Evolutionary conservation across 2,113 vertebrate species (phyloP), one percentile per base, ranked within the genome.

Genomic region (Bos indicus): DNA sequence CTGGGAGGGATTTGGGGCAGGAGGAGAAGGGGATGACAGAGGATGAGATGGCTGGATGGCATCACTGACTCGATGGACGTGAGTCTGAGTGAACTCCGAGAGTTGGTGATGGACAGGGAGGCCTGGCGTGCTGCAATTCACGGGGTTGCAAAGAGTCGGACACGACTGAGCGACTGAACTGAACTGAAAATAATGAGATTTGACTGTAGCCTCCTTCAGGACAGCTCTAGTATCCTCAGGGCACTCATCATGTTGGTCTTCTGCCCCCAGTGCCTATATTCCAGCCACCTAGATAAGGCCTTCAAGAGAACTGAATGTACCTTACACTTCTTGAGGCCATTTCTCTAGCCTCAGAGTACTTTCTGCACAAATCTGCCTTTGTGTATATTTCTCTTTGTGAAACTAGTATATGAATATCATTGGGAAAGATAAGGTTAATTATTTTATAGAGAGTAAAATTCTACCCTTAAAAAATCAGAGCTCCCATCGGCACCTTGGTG

Each of bases 361-460:
- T 95, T 78, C 59, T 89, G 16, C 19, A 88, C 14, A 67, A 57
- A 56, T 36, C 57, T 92, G 2, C 23, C 23, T 26, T 88, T 71
- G n/a, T 28, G 30, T 93, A 25, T 78, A 54, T 59, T 64, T 90
- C 40, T 93, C 89, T 85, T 86, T 77, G 46, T 78, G 71, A 74
- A 87, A 40, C 7, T 28, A 5, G 81, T 40, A 36, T 40, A 12
- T 88, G 56, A 52, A 4, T 46, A 87, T 83, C 52, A 33, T 17
- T 30, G 78, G 36, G 59, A 82, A 5, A 52, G 33, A 77, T 78
- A 82, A 85, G 51, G 74, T 36, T 88, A 84, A 83, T n/a, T 88
- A 52, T 95, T 81, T 52, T n/a, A 74, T 10, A 14, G 51, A 26
- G 10, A 85, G 0, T 82, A 30, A 67, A 52, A 83, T 40, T 59